Percentiles rank a stretch among this genome's conserved stretches.
These are phyloP conservation scores for Drosophila multiciliata DNA, from an alignment of 2,888 invertebrate species.

Conservation along the genomic window DNA sequence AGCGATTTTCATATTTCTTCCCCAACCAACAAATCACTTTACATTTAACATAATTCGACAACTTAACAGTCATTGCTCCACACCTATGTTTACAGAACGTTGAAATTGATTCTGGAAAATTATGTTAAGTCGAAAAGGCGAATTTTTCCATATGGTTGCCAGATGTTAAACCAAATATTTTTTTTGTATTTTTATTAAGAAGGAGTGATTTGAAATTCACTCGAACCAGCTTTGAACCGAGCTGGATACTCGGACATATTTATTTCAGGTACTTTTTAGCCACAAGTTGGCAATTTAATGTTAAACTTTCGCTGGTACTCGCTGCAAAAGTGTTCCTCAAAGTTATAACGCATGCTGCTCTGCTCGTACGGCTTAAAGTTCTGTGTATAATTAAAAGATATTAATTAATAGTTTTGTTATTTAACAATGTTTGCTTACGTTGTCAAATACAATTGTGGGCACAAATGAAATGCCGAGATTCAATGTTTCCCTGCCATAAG, in stretches of 20 bases:
- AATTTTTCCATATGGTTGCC: background rate
- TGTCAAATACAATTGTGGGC: conserved; percentile 81
- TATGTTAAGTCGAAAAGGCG: background rate
- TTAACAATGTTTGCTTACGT: conserved; percentile 61
- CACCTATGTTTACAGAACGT: background rate
- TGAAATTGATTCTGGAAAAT: background rate
- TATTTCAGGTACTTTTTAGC: conserved; percentile 1
- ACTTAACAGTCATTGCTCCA: conserved; percentile 1
- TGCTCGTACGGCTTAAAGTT: conserved; percentile 74
- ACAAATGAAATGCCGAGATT: conserved; percentile 79
- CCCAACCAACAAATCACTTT: background rate
- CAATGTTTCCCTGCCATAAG: conserved; percentile 79
- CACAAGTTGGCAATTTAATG: conserved; percentile 65
- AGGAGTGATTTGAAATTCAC: background rate
- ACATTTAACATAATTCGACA: background rate
- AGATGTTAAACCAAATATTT: background rate
- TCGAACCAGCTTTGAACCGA: background rate
- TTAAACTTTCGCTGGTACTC: conserved; percentile 72
- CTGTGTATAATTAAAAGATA: conserved; percentile 42
- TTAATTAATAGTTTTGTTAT: background rate
- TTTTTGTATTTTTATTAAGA: background rate
- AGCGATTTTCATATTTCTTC: background rate
- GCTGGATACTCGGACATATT: background rate
- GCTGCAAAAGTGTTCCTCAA: conserved; percentile 72
- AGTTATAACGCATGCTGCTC: conserved; percentile 71